Evolutionary conservation across 2,113 vertebrate genomes (phyloP).

Genomic region (Zapus hudsonius): DNA sequence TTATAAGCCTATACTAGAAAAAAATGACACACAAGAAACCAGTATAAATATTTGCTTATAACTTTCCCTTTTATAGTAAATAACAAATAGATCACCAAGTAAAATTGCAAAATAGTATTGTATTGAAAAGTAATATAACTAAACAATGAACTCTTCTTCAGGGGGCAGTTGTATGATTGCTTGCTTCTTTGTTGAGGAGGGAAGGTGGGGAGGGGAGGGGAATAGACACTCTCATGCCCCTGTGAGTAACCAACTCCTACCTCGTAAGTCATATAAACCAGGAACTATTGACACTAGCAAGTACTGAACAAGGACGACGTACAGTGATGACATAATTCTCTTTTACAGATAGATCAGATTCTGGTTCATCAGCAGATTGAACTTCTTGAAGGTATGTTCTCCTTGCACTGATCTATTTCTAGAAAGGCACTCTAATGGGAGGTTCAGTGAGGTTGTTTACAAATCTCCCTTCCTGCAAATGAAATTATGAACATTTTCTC

Average conservation of each 20-base stretch:
- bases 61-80: conserved; percentile 10
- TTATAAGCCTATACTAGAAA: background rate
- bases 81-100: background rate
- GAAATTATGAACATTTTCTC: background rate
- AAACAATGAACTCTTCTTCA: too few relatives aligned
- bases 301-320: background rate
- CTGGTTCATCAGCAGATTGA: conserved; percentile 95
- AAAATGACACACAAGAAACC: background rate
- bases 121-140: conserved; percentile 33
- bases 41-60: background rate
- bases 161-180: too few relatives aligned
- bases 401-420: background rate
- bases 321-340: conserved; percentile 26
- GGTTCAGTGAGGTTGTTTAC: background rate
- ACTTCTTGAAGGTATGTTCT: conserved; percentile 92
- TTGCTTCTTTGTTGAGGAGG: too few relatives aligned
- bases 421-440: background rate
- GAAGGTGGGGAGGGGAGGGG: too few relatives aligned
- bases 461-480: background rate
- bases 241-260: too few relatives aligned
- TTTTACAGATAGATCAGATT: conserved; percentile 92
- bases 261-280: background rate
- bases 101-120: conserved; percentile 15
- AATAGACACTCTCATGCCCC: too few relatives aligned
- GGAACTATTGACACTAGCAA: conserved; percentile 7